These are phyloP conservation scores for Hydrolagus affinis DNA, from an alignment of 2,113 vertebrate species.

Conservation along the genomic window DNA sequence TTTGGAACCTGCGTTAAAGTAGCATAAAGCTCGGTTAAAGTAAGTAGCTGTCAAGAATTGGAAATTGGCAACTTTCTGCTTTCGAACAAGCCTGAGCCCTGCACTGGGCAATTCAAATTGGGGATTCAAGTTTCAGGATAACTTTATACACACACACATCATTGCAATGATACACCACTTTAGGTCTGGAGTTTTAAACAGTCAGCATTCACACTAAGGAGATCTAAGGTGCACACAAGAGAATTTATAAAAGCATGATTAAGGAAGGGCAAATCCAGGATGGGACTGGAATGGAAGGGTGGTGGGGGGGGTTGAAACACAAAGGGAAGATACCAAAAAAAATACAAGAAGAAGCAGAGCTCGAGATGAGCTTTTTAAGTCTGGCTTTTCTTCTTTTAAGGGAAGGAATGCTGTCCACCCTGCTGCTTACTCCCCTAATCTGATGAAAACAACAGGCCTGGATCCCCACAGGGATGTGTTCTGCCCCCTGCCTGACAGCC, in stretches of 20 bases:
- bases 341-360: conserved; percentile 11
- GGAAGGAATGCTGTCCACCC: conserved; percentile 32
- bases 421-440: conserved; percentile 36
- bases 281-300: not conserved
- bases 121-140: too few relatives aligned
- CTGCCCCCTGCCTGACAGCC: conserved; percentile 31
- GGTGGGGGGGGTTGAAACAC: not conserved
- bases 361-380: conserved; percentile 18
- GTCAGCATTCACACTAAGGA: not conserved
- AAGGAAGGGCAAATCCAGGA: not conserved
- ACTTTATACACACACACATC: too few relatives aligned
- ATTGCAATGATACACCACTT: not conserved
- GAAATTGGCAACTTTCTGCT: too few relatives aligned
- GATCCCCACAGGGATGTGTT: conserved; percentile 33
- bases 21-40: too few relatives aligned
- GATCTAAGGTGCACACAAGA: not conserved
- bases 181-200: not conserved
- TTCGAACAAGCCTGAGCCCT: too few relatives aligned
- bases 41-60: too few relatives aligned
- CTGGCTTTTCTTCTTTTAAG: conserved; percentile 29
- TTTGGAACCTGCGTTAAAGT: too few relatives aligned
- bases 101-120: too few relatives aligned
- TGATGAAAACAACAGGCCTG: conserved; percentile 37
- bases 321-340: not conserved
- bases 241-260: not conserved